Percentiles rank a stretch among this genome's conserved stretches.
Evolutionary conservation across 2,888 invertebrate species (phyloP).

Genomic region (Machimus atricapillus): DNA sequence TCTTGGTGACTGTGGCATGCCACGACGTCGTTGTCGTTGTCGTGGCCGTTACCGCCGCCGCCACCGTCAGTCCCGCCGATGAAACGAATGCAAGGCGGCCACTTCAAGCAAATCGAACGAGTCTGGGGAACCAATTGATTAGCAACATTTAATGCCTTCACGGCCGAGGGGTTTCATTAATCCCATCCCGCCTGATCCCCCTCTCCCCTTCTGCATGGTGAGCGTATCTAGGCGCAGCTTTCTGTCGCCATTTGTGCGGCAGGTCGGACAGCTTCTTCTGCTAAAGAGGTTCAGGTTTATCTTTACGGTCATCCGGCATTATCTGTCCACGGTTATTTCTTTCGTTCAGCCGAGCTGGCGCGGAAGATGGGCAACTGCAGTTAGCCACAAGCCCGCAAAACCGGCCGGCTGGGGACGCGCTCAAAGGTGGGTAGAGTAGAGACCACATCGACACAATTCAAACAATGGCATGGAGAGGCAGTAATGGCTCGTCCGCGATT

Average conservation of each 20-base stretch:
- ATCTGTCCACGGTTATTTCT: neutral
- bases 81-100: neutral
- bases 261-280: neutral
- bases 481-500: neutral
- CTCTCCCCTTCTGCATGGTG: neutral
- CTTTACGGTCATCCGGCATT: neutral
- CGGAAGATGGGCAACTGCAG: neutral
- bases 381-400: neutral
- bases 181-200: neutral
- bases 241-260: constrained; percentile 3
- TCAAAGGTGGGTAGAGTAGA: neutral
- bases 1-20: neutral
- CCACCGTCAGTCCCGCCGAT: neutral
- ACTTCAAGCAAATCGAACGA: constrained; percentile 23
- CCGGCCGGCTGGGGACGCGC: neutral
- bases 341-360: neutral
- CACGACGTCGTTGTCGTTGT: neutral
- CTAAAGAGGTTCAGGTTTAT: neutral
- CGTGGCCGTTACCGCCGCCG: neutral
- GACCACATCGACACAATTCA: neutral
- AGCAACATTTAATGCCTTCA: constrained; percentile 21
- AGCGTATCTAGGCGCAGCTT: neutral
- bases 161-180: constrained; percentile 10
- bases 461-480: neutral
- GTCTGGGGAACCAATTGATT: constrained; percentile 23